Percentiles rank a stretch among this genome's conserved stretches.
Conservation (phyloP, 2,113 vertebrate species). For the Nerophis ophidion region DNA sequence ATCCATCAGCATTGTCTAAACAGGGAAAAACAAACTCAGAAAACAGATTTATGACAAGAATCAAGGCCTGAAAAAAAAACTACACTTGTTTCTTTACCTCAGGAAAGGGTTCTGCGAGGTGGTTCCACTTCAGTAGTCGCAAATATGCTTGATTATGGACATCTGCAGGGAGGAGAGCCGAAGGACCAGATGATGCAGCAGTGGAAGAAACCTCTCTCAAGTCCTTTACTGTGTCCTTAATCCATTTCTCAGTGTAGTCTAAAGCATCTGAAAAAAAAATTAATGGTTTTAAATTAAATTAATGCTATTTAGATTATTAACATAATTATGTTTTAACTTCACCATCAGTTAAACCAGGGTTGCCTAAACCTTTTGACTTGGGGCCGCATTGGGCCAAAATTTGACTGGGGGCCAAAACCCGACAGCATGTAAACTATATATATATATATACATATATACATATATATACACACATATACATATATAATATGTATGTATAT, state of each 20-base stretch:
- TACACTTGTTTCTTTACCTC: conserved; percentile 73
- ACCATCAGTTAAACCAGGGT: too few species aligned
- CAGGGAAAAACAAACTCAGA: not conserved
- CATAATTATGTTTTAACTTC: too few species aligned
- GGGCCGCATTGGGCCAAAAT: too few species aligned
- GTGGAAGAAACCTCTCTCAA: conserved; percentile 52
- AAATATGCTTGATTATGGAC: conserved; percentile 88
- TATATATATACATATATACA: too few species aligned
- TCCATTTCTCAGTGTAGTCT: conserved; percentile 88
- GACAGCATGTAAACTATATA: too few species aligned
- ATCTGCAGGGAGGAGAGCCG: conserved; percentile 41
- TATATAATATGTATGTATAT: too few species aligned
- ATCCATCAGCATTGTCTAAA: conserved; percentile 89
- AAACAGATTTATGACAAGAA: not conserved
- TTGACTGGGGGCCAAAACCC: too few species aligned
- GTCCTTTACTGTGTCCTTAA: conserved; percentile 77
- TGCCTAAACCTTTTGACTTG: too few species aligned
- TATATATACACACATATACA: too few species aligned
- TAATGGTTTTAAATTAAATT: too few species aligned
- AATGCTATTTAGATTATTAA: too few species aligned
- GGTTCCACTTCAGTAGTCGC: conserved; percentile 88
- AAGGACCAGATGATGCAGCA: conserved; percentile 38
- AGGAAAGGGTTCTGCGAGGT: conserved; percentile 80
- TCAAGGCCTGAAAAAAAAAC: not conserved
- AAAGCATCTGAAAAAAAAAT: conserved; percentile 77